Percentiles rank a stretch among this genome's conserved stretches.
These are phyloP conservation scores for Alfaro cultratus DNA, from an alignment of 2,797 vertebrate species.

Conservation along the genomic window DNA sequence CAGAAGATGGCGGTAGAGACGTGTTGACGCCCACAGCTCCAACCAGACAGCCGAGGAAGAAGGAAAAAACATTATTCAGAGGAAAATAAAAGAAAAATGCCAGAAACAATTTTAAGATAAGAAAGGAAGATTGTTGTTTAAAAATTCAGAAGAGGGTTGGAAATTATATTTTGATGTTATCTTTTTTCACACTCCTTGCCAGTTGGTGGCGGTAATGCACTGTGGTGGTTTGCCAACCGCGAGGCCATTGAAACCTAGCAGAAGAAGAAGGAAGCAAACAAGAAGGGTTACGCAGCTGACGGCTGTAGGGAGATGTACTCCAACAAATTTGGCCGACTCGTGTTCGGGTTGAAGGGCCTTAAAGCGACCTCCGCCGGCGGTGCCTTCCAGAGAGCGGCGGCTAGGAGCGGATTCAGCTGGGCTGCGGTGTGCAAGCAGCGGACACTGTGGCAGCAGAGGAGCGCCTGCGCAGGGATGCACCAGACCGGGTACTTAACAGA, in stretches of 20 bases:
- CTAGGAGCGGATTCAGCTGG: slow-evolving; percentile 52
- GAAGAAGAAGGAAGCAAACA: background rate
- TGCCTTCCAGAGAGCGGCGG: background rate
- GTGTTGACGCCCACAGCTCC: background rate
- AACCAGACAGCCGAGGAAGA: slow-evolving; percentile 5
- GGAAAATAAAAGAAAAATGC: too few relatives aligned
- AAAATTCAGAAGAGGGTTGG: too few relatives aligned
- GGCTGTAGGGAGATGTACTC: slow-evolving; percentile 50
- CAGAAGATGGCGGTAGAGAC: slow-evolving; percentile 17
- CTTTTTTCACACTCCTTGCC: too few relatives aligned
- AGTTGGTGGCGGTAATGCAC: too few relatives aligned
- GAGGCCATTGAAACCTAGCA: background rate
- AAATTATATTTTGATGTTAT: too few relatives aligned
- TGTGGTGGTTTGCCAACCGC: too few relatives aligned
- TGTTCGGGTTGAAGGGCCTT: slow-evolving; percentile 33
- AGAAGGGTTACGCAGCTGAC: background rate
- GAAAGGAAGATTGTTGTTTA: too few relatives aligned
- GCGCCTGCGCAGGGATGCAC: background rate
- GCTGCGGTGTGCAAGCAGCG: slow-evolving; percentile 50
- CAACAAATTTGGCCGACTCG: slow-evolving; percentile 38
- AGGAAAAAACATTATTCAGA: too few relatives aligned
- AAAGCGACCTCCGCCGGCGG: background rate
- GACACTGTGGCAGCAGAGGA: slow-evolving; percentile 36
- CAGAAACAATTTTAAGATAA: too few relatives aligned
- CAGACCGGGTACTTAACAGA: slow-evolving; percentile 43